Evolutionary conservation across 2,888 invertebrate genomes (phyloP), one percentile per base, ranked within the genome.

Genomic region (Eilema sororculum): DNA sequence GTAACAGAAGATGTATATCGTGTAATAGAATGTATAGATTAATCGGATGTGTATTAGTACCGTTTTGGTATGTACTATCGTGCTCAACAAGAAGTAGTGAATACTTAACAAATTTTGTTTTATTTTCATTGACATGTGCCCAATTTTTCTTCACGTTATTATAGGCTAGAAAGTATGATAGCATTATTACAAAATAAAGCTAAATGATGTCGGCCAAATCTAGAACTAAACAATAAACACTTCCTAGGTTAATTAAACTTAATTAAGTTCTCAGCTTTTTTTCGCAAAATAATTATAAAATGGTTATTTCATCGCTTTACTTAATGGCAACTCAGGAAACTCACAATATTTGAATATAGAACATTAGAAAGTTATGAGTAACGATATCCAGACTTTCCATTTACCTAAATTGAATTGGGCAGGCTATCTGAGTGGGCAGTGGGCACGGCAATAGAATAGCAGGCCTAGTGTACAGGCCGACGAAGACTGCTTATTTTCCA

Each of bases 51-150:
- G 28, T 16, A 12, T 64, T 79, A 70, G 84, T 87, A 77, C 66
- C 61, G 75, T 80, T 33, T 80, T 75, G n/a, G 84, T 87, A 86
- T 84, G 89, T 88, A 89, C 79, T 85, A 86, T 87, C 75, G 63
- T 68, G 67, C 60, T 76, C 60, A 72, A 73, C 74, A 74, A 74
- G 83, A 73, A 71, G 71, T 28, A 71, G 71, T 58, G 77, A 67
- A 80, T 80, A 52, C 52, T 52, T 84, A 84, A 84, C 84, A 85
- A 83, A 84, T 86, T 88, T 86, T 86, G 78, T 84, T 89, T 88
- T 88, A 84, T 86, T 90, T 88, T 84, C 81, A 74, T 69, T 80
- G 77, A 89, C 84, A 84, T 89, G 86, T 89, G 85, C 83, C 82
- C 77, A 81, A 81, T 79, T 82, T 83, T 84, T 87, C 83, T 87